Evolutionary conservation across 2,113 vertebrate genomes (phyloP).

Genomic region (Lamprologus tigripictilis): DNA sequence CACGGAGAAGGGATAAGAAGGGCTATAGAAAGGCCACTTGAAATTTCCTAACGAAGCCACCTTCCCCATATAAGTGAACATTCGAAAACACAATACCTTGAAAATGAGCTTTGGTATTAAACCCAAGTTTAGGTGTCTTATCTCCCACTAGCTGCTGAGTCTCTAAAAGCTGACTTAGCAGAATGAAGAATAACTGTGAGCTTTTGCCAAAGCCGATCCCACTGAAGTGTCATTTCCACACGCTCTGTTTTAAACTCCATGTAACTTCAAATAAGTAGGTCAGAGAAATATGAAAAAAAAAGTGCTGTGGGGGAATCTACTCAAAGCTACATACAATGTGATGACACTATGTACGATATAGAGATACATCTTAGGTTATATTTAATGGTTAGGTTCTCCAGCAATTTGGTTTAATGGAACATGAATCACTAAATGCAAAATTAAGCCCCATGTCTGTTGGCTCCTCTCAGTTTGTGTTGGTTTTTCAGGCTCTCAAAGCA

Average conservation of each 20-base stretch:
- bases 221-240: conserved; percentile 21
- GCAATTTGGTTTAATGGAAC: conserved; percentile 10
- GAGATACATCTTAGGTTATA: neutral
- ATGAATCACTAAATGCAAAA: conserved; percentile 14
- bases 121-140: conserved; percentile 53
- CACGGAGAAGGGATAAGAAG: neutral
- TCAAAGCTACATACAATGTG: neutral
- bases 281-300: conserved; percentile 60
- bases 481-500: neutral
- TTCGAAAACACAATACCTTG: conserved; percentile 43
- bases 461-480: neutral
- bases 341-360: neutral
- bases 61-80: conserved; percentile 2
- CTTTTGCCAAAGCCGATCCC: conserved; percentile 46
- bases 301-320: conserved; percentile 34
- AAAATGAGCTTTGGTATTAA: conserved; percentile 60
- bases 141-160: conserved; percentile 55
- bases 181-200: conserved; percentile 34
- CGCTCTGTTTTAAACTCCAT: conserved; percentile 6
- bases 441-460: neutral
- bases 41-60: conserved; percentile 23
- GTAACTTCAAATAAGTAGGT: conserved; percentile 67
- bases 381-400: neutral
- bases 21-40: neutral
- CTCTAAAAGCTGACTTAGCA: conserved; percentile 58